Evolutionary conservation across 2,888 invertebrate genomes (phyloP), one percentile per base, ranked within the genome.

Genomic region (Metalampra italica): DNA sequence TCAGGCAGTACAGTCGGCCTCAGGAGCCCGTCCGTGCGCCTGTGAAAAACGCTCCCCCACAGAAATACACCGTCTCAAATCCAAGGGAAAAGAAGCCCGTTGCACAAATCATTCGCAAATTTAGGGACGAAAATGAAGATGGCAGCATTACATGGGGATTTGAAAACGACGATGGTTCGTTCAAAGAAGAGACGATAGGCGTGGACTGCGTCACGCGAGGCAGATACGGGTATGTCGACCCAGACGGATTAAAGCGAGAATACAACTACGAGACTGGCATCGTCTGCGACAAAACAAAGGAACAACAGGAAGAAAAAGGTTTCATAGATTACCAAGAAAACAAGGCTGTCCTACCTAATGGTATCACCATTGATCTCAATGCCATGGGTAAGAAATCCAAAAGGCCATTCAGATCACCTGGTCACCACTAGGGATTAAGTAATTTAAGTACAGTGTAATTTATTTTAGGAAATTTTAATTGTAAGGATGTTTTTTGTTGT

Each of bases 61-160:
- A 89, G 57, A 90, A 89, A 54, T 83, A 85, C 56, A 70, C 74
- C 48, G 79, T 74, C 54, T 82, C 74, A 13, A 70, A 80, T 59
- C 69, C 70, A n/a, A 79, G 90, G 42, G 90, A 89, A 46, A 93
- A 90, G 73, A 94, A 93, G 58, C 94, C 94, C 0, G 94, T 94
- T 0, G 93, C 94, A 22, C 94, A 94, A 78, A 93, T 92, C 53
- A 82, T 92, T 56, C 89, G 92, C 47, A 92, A 92, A 70, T 96
- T 92, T 84, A 92, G 94, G 46, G 95, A 95, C 40, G 95, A 96
- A 74, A 95, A 95, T 67, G 90, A 91, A 29, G 94, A 95, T 61
- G 95, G 95, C 38, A 95, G 94, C 70, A 96, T 96, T 62, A 94
- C 94, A 0, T 96, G 96, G 96, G 96, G 96, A 44, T 96, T 94